phyloP scores from a whole-genome alignment of 2,113 vertebrate genomes.

The Anarhynchus alexandrinus region DNA sequence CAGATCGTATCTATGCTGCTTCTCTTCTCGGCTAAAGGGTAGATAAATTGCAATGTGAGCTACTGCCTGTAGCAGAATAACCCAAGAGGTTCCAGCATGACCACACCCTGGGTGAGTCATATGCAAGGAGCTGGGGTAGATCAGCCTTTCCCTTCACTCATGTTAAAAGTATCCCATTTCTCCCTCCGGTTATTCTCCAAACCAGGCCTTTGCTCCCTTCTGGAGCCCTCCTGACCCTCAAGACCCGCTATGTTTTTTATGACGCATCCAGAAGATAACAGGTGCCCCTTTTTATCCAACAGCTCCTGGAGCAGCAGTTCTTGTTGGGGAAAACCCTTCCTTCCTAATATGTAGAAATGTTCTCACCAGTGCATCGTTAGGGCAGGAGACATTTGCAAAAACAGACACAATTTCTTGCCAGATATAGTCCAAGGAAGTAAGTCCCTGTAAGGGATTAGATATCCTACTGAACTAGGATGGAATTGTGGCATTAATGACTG shows the following conservation, averaged over 20 bases:
- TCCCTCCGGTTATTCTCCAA: background rate
- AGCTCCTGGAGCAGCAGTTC: background rate
- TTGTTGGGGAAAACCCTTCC: background rate
- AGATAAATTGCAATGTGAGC: background rate
- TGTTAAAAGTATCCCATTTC: background rate
- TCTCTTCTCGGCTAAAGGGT: background rate
- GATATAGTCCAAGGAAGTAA: background rate
- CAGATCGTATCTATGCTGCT: constrained; percentile 2
- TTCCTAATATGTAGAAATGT: background rate
- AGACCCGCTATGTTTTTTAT: background rate
- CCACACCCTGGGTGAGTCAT: background rate
- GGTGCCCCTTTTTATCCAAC: background rate
- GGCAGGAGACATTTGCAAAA: background rate
- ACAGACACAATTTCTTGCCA: background rate
- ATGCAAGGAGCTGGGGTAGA: background rate
- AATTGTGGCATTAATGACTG: background rate
- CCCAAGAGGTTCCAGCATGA: background rate
- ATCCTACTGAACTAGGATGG: background rate
- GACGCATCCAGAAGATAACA: background rate
- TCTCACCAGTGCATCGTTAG: background rate
- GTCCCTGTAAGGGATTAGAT: background rate
- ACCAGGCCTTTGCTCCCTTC: background rate
- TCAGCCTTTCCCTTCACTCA: background rate
- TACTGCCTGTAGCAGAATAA: background rate
- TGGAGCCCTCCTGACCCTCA: background rate